These are phyloP conservation scores for Trachops cirrhosus DNA, from an alignment of 2,797 vertebrate species.

Conservation along the genomic window DNA sequence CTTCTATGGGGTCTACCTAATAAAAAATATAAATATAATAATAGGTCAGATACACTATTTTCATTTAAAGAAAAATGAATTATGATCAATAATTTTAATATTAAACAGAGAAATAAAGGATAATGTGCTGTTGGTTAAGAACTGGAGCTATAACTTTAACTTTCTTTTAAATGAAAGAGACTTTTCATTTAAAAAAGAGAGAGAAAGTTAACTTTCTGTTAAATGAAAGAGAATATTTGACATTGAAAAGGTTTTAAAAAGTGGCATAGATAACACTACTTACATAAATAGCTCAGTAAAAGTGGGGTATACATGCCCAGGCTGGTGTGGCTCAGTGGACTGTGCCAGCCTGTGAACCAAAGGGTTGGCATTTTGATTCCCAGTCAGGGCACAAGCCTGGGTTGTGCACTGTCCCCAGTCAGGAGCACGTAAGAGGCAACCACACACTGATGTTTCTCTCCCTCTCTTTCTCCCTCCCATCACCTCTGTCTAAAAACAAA, in stretches of 20 bases:
- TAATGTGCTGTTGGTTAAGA: not conserved
- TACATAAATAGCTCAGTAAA: constrained; percentile 25
- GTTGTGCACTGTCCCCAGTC: too few species aligned
- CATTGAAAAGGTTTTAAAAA: not conserved
- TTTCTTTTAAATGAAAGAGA: not conserved
- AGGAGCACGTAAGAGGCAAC: too few species aligned
- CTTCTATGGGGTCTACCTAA: constrained; percentile 95
- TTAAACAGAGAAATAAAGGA: not conserved
- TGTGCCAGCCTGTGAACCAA: too few species aligned
- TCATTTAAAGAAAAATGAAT: constrained; percentile 13
- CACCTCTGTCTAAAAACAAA: too few species aligned
- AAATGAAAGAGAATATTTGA: not conserved
- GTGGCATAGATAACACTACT: not conserved
- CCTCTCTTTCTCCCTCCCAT: too few species aligned
- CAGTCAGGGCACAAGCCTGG: too few species aligned
- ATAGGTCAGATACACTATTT: constrained; percentile 14
- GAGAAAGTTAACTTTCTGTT: not conserved
- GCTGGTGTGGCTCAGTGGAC: too few species aligned
- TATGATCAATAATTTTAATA: constrained; percentile 8
- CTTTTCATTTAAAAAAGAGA: too few species aligned
- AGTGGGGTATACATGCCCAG: not conserved
- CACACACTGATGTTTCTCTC: too few species aligned
- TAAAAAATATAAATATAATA: constrained; percentile 59
- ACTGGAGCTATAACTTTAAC: not conserved
- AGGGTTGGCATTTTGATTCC: too few species aligned